Base-by-base conservation (phyloP, 2,797 vertebrate genomes). In the Poecilia velifera region DNA sequence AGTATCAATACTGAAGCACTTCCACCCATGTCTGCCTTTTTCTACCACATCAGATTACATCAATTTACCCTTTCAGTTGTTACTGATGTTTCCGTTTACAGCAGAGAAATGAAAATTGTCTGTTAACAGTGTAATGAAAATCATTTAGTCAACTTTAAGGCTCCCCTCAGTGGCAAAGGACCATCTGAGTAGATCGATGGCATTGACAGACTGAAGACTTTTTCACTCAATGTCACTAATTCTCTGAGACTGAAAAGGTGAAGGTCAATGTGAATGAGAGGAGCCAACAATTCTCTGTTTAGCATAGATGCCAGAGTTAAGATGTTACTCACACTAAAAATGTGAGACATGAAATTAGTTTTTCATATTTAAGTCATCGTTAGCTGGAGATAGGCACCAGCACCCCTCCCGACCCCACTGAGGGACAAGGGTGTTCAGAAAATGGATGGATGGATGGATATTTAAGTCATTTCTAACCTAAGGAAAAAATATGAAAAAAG, bases 101-200 rank as follows among this genome's bases (percentile, higher is more conserved):
- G 62, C 83, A 73, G 80, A 83, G 88, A 92, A 92, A 93, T 89
- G 68, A 71, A 70, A 71, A 92, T 91, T 82, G 92, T 87, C 77
- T 74, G 84, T 88, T 96, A 95, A 95, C 93, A 90, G 90, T 86
- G 87, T 96, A 95, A 96, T 96, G 94, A 95, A 96, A 96, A 96
- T 93, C 92, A 94, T 92, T 95, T 93, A 86, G 92, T 94, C 90
- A 95, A 94, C 91, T 94, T 92, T 83, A 86, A 79, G 91, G 88
- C 88, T 93, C 92, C 94, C 93, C 93, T 91, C 86, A 13, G 94
- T 49, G 90, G 89, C 90, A 89, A 90, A 94, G 92, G 92, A 94
- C 90, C 93, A 89, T 94, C 91, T 87, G 88, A 87, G 87, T 86
- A 89, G 91, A 95, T 96, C 95, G 45, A 96, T 96, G 81, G 31